phyloP scores from a whole-genome alignment of 2,888 invertebrate species.

The Euclidia mi region DNA sequence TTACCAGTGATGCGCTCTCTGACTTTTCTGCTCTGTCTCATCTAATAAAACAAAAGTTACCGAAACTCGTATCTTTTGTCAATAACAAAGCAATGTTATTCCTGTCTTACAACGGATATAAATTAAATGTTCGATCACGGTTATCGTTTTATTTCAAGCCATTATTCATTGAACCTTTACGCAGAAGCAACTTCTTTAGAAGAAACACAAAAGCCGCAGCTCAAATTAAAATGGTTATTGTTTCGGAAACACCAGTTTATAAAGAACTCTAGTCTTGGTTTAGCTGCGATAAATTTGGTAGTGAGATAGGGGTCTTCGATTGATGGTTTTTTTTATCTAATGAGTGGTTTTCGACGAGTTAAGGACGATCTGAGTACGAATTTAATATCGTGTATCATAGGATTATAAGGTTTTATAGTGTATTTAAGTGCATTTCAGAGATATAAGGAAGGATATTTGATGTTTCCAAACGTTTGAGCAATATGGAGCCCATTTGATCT shows the following conservation, averaged over 20 bases:
- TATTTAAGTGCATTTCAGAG: conserved; percentile 42
- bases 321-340: conserved; percentile 28
- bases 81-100: conserved; percentile 58
- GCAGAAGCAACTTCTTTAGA: conserved; percentile 13
- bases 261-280: conserved; percentile 12
- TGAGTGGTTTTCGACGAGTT: conserved; percentile 30
- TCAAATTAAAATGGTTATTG: conserved; percentile 30
- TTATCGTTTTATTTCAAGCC: conserved; percentile 49
- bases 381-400: conserved; percentile 31
- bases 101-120: conserved; percentile 63
- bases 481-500: conserved; percentile 28
- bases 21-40: conserved; percentile 28
- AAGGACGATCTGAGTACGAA: conserved; percentile 24
- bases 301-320: background rate
- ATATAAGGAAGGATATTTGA: conserved; percentile 25
- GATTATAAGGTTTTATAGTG: conserved; percentile 44
- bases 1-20: background rate
- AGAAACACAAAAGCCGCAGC: conserved; percentile 21
- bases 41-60: conserved; percentile 47
- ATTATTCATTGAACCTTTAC: conserved; percentile 36
- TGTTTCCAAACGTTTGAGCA: conserved; percentile 33
- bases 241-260: conserved; percentile 16
- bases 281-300: background rate
- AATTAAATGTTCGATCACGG: conserved; percentile 56
- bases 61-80: conserved; percentile 53